Evolutionary conservation across 1,140 invertebrate species (phyloP), one percentile per base, ranked within the genome.

Genomic region (Panagrolaimus sp.): DNA sequence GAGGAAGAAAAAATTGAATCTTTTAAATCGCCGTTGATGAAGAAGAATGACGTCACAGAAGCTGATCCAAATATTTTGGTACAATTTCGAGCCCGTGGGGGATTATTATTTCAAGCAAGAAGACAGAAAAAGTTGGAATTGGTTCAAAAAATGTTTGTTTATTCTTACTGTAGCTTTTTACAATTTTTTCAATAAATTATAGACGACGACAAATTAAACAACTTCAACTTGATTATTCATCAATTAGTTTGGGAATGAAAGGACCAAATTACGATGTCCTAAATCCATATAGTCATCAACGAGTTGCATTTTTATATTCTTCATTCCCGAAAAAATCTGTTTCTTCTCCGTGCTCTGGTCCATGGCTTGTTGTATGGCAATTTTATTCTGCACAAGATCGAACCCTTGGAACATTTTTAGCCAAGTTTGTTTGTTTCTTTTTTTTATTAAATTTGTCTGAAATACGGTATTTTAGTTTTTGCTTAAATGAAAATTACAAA

Each of bases 351-450:
- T 82, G 80, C 71, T 81, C 76, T 12, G 73, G 81, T 12, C 80
- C 80, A 6, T 82, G 90, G 89, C 88, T 93, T 21, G 44, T 79
- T 7, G 64, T 73, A 1, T 70, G 74, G 48, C 52, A 43, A 55
- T 77, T 72, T 43, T 76, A 72, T 28, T 89, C 89, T 63, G 98
- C 98, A 91, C 91, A 94, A 73, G 96, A 98, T 83, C 95, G 97
- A 70, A 90, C 94, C 3, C 83, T 98, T 5, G 96, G 94, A 47
- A 90, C 89, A 71, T 98, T 98, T 84, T 85, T 98, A 43, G 47
- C 68, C 45, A 78, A 76, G 78, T 73, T 32, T 65, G 69, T 38
- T 38, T 38, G 6, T 10, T 58, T n/a, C 46, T 32, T 2, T 38
- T 45, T 14, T 32, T 10, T 2, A n/a, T 1, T 3, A 43, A 14